Base-by-base conservation (phyloP, 2,888 invertebrate genomes). In the Sminthurinus aureus region DNA sequence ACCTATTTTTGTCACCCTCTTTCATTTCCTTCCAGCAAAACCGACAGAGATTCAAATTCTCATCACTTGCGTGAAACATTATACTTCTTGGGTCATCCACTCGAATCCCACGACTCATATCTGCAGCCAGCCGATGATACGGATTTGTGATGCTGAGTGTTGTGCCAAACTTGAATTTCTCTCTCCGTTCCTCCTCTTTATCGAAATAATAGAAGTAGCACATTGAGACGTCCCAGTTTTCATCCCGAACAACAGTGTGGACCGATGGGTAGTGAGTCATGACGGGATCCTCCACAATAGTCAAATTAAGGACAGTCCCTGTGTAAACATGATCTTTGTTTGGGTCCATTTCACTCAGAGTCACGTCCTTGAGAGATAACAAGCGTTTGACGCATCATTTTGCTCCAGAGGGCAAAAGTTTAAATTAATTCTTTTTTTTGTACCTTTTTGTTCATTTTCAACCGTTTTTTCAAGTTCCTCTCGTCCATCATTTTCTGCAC, bases 251-350 rank as follows among this genome's bases (percentile, higher is more conserved):
- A 18, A 64, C 18, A 64, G 64, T n/a, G 0, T n/a, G 2, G 3
- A 64, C 8, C 1, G 64, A 38, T 38, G 38, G 38, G n/a, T n/a
- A n/a, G n/a, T n/a, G n/a, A n/a, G n/a, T n/a, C n/a, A n/a, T n/a
- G n/a, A n/a, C n/a, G n/a, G 79, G 24, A 38, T 83, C 79, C 71
- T 83, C 83, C 22, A 83, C 73, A 20, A 83, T 73, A 0, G 51
- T 67, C 13, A 82, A 24, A 20, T 79, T 50, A n/a, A 83, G 18
- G 0, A 73, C 50, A 51, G 13, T 20, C 15, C 71, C 73, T 24
- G 71, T 9, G 71, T 79, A 83, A 11, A 79, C 58, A 2, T 82
- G 52, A 22, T 79, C 73, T n/a, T 58, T 20, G 0, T 22, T 74
- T 4, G 18, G 74, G 51, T 69, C 71, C 77, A 82, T 78, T 0